Evolutionary conservation across 2,888 invertebrate genomes (phyloP), one percentile per base, ranked within the genome.

Genomic region (Calliopum simillimum): DNA sequence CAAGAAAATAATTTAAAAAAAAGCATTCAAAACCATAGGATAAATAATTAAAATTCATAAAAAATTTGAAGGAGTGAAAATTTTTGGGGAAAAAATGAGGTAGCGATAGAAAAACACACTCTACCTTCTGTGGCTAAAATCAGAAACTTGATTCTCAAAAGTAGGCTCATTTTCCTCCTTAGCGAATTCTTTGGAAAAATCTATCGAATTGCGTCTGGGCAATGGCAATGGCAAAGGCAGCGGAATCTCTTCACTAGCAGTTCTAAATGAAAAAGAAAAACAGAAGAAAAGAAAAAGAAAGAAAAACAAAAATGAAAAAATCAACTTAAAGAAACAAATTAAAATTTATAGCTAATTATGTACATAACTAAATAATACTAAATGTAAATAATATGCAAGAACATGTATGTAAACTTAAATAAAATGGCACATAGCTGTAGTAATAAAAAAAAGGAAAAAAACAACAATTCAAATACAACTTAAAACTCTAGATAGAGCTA

Each of bases 101-200:
- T n/a, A n/a, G n/a, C n/a, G 14, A 63, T 49, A 63, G 16, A 33
- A 6, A 44, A 44, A 67, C 16, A 49, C 65, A 65, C 71, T 75
- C 77, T 83, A 86, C 86, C 86, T 85, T 83, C 86, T 81, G 58
- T 82, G 77, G 71, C 81, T 84, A 78, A 81, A 87, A 80, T 92
- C 92, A 44, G 91, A 92, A 44, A 90, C 88, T 85, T 92, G 90
- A 79, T 92, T 92, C 80, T 91, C 91, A 80, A 89, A 90, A 77
- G 80, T 81, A 66, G 76, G 78, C 65, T 74, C 73, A 70, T 70
- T 76, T 46, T 82, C 82, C 68, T 84, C 84, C 75, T 86, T 83
- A 73, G 88, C 78, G 87, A 78, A 81, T 78, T 90, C 90, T 74
- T 90, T 90, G 70, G 87, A 84, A 71, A 86, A 83, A 81, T 87